A percentile compares a stretch with the other conserved stretches of the same genome.
Conservation (phyloP, 2,113 vertebrate species). For the Burhinus bistriatus region DNA sequence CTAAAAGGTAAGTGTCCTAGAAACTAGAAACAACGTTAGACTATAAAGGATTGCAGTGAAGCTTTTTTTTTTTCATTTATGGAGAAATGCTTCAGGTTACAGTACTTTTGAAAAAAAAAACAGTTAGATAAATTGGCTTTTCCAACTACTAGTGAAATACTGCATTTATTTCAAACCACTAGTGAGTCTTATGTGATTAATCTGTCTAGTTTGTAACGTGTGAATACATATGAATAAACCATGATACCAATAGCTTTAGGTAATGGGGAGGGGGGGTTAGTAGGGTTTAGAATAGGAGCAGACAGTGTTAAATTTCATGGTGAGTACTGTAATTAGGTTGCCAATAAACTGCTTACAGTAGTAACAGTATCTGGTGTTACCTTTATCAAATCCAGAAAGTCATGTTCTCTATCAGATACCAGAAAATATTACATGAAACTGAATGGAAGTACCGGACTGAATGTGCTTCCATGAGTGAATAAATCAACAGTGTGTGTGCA, state of each 20-base stretch:
- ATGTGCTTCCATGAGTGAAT: not conserved
- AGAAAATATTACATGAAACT: not conserved
- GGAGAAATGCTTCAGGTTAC: not conserved
- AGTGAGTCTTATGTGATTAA: not conserved
- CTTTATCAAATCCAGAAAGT: not conserved
- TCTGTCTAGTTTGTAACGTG: not conserved
- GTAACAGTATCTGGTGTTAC: not conserved
- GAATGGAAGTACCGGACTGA: not conserved
- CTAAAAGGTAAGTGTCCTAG: not conserved
- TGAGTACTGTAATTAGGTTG: not conserved
- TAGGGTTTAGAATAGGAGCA: not conserved
- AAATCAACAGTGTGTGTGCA: not conserved
- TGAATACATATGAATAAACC: not conserved
- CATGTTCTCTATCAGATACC: not conserved
- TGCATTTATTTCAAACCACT: not conserved
- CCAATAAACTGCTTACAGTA: not conserved
- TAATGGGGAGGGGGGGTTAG: not conserved
- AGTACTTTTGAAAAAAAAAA: not conserved
- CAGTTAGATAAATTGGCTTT: not conserved
- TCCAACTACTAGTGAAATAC: not conserved
- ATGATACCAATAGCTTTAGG: not conserved
- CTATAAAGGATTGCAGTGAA: not conserved
- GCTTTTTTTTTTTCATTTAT: not conserved
- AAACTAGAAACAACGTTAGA: not conserved
- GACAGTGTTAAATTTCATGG: not conserved